A percentile compares a stretch with the other conserved stretches of the same genome.
These are phyloP conservation scores for Hemicordylus capensis DNA, from an alignment of 2,113 vertebrate genomes.

Conservation along the genomic window DNA sequence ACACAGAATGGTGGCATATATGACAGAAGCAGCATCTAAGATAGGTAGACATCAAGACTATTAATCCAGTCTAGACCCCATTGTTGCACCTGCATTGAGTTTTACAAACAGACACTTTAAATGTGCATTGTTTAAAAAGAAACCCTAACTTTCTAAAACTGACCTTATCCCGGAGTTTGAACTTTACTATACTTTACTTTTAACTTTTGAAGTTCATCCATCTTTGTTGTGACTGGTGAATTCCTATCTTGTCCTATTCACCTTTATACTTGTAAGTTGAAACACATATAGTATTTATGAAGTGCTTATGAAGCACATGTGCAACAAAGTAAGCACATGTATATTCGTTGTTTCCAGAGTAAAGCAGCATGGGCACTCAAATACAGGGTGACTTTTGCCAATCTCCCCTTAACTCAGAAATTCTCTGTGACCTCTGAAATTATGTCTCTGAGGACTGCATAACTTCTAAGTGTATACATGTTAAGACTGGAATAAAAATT, in stretches of 20 bases:
- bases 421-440: too few relatives aligned
- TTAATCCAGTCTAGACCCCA: slow-evolving; percentile 20
- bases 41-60: background rate
- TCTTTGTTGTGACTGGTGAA: too few relatives aligned
- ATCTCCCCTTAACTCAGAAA: too few relatives aligned
- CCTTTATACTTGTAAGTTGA: background rate
- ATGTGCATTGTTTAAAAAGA: background rate
- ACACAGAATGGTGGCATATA: background rate
- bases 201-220: background rate
- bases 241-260: too few relatives aligned
- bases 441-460: too few relatives aligned
- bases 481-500: background rate
- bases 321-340: too few relatives aligned
- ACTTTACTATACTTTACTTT: background rate
- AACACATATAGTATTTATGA: background rate
- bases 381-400: too few relatives aligned
- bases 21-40: slow-evolving; percentile 32
- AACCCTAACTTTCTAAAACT: background rate
- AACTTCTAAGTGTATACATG: background rate
- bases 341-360: too few relatives aligned
- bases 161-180: background rate
- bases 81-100: background rate
- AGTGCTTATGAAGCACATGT: too few relatives aligned
- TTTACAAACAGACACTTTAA: background rate
- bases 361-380: too few relatives aligned